Evolutionary conservation across 2,113 vertebrate genomes (phyloP), one percentile per base, ranked within the genome.

Genomic region (Mungos mungo): DNA sequence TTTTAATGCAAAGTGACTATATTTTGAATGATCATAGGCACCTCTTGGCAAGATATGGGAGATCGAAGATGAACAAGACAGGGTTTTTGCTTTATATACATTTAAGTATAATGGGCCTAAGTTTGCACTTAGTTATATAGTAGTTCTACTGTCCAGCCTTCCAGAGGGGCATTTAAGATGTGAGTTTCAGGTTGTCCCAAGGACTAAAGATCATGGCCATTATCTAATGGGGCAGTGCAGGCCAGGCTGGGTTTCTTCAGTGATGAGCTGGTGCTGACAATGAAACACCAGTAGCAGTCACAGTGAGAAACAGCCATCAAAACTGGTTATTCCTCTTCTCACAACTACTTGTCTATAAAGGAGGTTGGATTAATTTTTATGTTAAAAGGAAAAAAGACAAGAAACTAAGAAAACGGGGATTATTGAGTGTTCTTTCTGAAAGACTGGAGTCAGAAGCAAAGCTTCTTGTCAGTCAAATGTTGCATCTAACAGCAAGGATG

Each of bases 361-460:
- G 60, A 83, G 96, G 45, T 69, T 6, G 52, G 95, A 35, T 87
- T 93, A n/a, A 57, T 66, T 85, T 96, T 89, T 89, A 74, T 89
- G 21, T 52, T 88, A 74, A 81, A 50, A 68, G 41, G 1, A 10
- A 8, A 8, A n/a, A 5, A 41, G 5, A 41, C 41, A n/a, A 38
- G 3, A 57, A 25, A n/a, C 27, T 19, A 27, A 82, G 72, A 82
- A 95, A 84, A 72, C 72, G 21, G 35, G 89, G 47, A 27, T 71
- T 82, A 41, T 85, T 92, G 11, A 57, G n/a, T 74, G 12, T 69
- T 89, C 47, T 74, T 50, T 60, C 69, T 71, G 72, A 82, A 94
- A 93, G 50, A 13, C 29, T 79, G 18, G 14, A 65, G 33, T 92
- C 35, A 63, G 16, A 68, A 84, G 54, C 19, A 88, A 1, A 77